Evolutionary conservation across 2,113 vertebrate genomes (phyloP), one percentile per base, ranked within the genome.

Genomic region (Nymphicus hollandicus): DNA sequence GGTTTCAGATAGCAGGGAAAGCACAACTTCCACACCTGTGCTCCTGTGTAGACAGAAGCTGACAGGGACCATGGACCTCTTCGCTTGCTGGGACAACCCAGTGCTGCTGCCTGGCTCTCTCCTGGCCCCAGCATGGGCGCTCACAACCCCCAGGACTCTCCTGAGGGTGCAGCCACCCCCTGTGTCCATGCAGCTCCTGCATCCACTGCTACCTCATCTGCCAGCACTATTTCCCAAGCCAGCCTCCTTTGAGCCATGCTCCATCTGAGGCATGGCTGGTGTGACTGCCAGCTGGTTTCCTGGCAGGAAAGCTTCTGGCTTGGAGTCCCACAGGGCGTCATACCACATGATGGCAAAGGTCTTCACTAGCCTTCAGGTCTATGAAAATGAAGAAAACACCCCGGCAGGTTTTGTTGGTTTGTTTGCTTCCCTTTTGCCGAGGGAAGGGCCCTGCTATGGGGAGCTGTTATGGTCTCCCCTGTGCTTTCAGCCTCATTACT

Each of bases 401-500:
- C 31, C 47, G 20, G 20, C 44, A 56, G 43, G 50, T 50, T 89
- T 73, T 84, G 72, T 63, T 85, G 77, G 61, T 81, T 92, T 93
- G 74, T 82, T 96, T 85, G 43, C 35, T 96, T 78, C 37, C 71
- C 49, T 39, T 68, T 46, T 68, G 58, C 56, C 69, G 60, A 70
- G 24, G 56, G 35, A 84, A 88, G 46, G 74, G 47, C 39, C 66
- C 63, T 74, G 89, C 37, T 84, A 55, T 27, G 74, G 82, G 74
- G 82, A 91, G 71, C 29, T 3, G 1, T 95, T 95, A 89, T 33
- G 66, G 82, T 97, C 74, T 95, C 37, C 60, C 77, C 64, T 58
- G 31, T 71, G 63, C 72, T 91, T 82, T 97, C 93, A 93, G 81
- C 84, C 89, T 85, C 5, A 1, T 97, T 85, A 68, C 74, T 88